These are phyloP conservation scores for Drosophila teissieri DNA, from an alignment of 1,140 invertebrate species.

Conservation along the genomic window DNA sequence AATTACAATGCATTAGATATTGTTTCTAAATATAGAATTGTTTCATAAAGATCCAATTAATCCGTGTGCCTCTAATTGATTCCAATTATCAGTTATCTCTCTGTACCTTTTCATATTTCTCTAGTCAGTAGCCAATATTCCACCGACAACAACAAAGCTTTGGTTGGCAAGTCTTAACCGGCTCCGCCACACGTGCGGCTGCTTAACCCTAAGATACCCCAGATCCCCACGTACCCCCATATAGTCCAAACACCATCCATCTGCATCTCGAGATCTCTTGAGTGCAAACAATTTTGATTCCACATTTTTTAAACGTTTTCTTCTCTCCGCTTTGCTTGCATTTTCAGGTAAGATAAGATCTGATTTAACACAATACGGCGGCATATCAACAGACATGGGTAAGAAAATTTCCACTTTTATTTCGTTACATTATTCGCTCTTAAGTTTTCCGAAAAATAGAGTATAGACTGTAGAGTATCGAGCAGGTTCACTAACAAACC, in stretches of 20 bases:
- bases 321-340: conserved; percentile 61
- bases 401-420: conserved; percentile 84
- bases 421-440: conserved; percentile 53
- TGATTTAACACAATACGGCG: conserved; percentile 85
- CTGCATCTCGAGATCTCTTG: conserved; percentile 25
- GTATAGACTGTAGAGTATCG: conserved; percentile 8
- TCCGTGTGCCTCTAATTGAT: not conserved
- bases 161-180: conserved; percentile 37
- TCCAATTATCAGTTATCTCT: not conserved
- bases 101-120: not conserved
- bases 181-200: conserved; percentile 60
- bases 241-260: conserved; percentile 6
- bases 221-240: not conserved
- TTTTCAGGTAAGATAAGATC: conserved; percentile 84
- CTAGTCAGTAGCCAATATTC: conserved; percentile 7
- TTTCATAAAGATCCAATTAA: no score
- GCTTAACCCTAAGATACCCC: conserved; percentile 45
- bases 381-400: conserved; percentile 85
- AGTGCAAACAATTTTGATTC: conserved; percentile 64
- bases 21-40: no score
- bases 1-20: no score
- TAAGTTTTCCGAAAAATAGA: conserved; percentile 39
- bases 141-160: conserved; percentile 43
- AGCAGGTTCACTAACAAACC: conserved; percentile 42
- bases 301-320: conserved; percentile 78